Percentiles rank a stretch among this genome's conserved stretches.
Evolutionary conservation across 1,140 invertebrate species (phyloP).

Genomic region (Phymorhynchus buccinoides): DNA sequence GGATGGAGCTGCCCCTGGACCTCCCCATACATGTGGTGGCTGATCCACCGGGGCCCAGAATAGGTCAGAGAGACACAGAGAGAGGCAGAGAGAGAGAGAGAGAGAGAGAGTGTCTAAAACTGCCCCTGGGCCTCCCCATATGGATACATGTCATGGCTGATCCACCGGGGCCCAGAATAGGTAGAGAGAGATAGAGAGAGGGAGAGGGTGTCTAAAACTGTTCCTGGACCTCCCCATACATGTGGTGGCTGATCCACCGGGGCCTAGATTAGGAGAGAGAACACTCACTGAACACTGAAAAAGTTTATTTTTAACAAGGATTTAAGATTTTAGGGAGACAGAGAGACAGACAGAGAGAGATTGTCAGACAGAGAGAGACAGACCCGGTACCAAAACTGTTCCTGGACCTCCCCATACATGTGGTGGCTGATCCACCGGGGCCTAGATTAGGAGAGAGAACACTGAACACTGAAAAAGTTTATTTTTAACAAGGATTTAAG

Average conservation of each 20-base stretch:
- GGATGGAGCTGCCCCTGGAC: slow-evolving; percentile 65
- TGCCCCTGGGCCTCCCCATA: too few species aligned
- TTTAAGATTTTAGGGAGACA: slow-evolving; percentile 46
- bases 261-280: slow-evolving; percentile 71
- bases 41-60: slow-evolving; percentile 72
- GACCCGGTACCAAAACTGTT: too few species aligned
- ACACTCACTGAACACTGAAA: too few species aligned
- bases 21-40: slow-evolving; percentile 64
- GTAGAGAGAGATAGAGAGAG: neutral
- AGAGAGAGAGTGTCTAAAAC: too few species aligned
- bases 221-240: slow-evolving; percentile 62
- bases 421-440: neutral
- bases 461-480: too few species aligned
- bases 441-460: neutral
- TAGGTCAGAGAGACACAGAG: slow-evolving; percentile 56
- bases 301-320: too few species aligned
- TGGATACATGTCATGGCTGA: neutral
- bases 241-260: slow-evolving; percentile 72
- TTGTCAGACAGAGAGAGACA: too few species aligned
- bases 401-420: too few species aligned
- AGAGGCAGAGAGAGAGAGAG: neutral
- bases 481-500: too few species aligned
- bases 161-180: neutral
- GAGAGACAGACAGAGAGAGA: too few species aligned
- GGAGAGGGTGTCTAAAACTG: slow-evolving; percentile 50